A percentile compares a stretch with the other conserved stretches of the same genome.
Conservation (phyloP, 2,888 invertebrate species). For the Xestia c-nigrum region DNA sequence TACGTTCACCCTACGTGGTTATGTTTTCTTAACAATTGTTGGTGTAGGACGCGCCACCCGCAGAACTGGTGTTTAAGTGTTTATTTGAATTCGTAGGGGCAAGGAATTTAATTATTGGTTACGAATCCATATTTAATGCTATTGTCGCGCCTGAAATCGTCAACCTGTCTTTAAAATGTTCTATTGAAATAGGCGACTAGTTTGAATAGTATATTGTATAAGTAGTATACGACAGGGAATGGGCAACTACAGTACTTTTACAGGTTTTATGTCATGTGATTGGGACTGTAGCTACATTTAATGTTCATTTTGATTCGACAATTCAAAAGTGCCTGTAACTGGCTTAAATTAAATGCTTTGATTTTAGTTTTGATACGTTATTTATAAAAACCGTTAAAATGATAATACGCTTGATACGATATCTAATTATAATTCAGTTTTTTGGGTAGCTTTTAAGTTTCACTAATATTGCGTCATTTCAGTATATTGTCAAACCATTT, state of each 20-base stretch:
- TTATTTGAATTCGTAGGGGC: constrained; percentile 59
- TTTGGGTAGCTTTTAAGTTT: not conserved
- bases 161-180: not conserved
- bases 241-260: no score
- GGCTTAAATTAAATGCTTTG: no score
- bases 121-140: constrained; percentile 35
- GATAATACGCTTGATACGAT: not conserved
- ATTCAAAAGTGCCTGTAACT: no score
- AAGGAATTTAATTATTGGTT: constrained; percentile 59
- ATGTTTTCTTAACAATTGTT: constrained; percentile 71
- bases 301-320: no score
- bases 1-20: constrained; percentile 68
- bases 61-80: constrained; percentile 64
- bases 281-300: no score
- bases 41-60: constrained; percentile 46
- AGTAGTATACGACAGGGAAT: no score
- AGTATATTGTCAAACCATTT: no score
- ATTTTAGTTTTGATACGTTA: not conserved
- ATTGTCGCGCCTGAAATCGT: not conserved
- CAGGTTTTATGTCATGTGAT: no score
- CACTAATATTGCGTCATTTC: no score
- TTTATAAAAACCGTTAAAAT: not conserved
- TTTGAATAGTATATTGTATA: not conserved
- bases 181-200: not conserved
- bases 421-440: not conserved